Percentiles rank a stretch among this genome's conserved stretches.
Evolutionary conservation across 2,888 invertebrate species (phyloP).

Genomic region (Dastarcus helophoroides): DNA sequence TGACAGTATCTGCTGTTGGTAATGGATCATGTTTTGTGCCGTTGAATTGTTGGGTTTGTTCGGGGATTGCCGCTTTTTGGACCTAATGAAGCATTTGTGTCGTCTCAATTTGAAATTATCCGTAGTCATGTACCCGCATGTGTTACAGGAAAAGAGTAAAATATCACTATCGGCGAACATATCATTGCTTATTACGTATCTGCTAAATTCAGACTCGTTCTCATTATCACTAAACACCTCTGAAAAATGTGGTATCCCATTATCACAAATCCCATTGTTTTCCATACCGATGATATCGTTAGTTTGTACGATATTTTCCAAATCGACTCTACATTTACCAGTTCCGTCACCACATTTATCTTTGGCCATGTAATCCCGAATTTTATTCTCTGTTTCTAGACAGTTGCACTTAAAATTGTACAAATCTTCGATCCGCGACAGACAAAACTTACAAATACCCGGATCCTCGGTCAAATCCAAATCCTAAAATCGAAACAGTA

Average conservation of each 20-base stretch:
- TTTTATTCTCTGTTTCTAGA: slow-evolving; percentile 22
- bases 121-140: slow-evolving; percentile 17
- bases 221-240: slow-evolving; percentile 6
- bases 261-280: slow-evolving; percentile 7
- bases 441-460: slow-evolving; percentile 23
- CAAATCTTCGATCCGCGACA: slow-evolving; percentile 19
- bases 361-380: slow-evolving; percentile 15
- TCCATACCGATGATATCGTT: slow-evolving; percentile 20
- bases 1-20: slow-evolving; percentile 16
- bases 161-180: slow-evolving; percentile 8
- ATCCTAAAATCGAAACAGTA: slow-evolving; percentile 19
- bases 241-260: slow-evolving; percentile 6
- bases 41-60: not conserved
- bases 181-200: slow-evolving; percentile 5
- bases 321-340: slow-evolving; percentile 21
- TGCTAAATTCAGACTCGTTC: slow-evolving; percentile 8
- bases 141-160: slow-evolving; percentile 12
- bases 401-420: slow-evolving; percentile 25
- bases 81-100: slow-evolving; percentile 12
- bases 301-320: slow-evolving; percentile 19
- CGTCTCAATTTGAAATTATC: slow-evolving; percentile 11
- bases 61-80: slow-evolving; percentile 8
- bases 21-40: slow-evolving; percentile 11
- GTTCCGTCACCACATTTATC: too few species aligned
- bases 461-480: slow-evolving; percentile 23